A percentile compares a stretch with the other conserved stretches of the same genome.
Conservation (phyloP, 2,888 invertebrate genomes). For the Noctuana brunneofusca region DNA sequence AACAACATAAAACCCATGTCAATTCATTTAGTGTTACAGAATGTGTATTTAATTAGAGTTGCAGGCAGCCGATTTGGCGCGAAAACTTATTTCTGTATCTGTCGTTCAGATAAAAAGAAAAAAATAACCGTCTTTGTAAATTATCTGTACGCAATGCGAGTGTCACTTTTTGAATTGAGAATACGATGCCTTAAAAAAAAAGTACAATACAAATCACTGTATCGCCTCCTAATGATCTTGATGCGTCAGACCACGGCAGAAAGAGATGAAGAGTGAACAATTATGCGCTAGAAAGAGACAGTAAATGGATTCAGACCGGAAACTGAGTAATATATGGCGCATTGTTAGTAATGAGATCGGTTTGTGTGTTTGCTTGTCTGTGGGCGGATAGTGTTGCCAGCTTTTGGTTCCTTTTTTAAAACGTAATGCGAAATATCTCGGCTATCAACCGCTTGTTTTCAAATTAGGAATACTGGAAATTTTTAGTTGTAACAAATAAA, state of each 20-base stretch:
- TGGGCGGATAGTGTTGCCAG: constrained; percentile 52
- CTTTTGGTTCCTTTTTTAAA: constrained; percentile 39
- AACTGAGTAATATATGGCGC: constrained; percentile 79
- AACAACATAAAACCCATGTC: too few species aligned
- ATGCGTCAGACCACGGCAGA: constrained; percentile 64
- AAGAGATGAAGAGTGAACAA: constrained; percentile 44
- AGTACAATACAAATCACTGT: constrained; percentile 73
- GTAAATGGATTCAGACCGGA: constrained; percentile 69
- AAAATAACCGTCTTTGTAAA: constrained; percentile 19
- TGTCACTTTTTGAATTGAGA: constrained; percentile 30
- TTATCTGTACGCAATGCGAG: constrained; percentile 21
- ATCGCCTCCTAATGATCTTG: constrained; percentile 78
- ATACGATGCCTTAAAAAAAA: constrained; percentile 27
- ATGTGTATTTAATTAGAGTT: not conserved
- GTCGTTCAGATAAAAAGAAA: constrained; percentile 7
- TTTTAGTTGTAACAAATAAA: not conserved
- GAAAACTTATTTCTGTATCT: constrained; percentile 17
- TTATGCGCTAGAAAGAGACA: constrained; percentile 48
- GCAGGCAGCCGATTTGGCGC: constrained; percentile 6
- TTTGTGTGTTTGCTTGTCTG: constrained; percentile 65
- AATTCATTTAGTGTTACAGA: not conserved
- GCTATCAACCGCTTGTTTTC: constrained; percentile 37
- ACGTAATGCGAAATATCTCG: constrained; percentile 39
- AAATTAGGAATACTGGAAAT: constrained; percentile 12
- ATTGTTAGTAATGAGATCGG: constrained; percentile 82